Base-by-base conservation (phyloP, 2,888 invertebrate species). In the Dasypogon diadema region DNA sequence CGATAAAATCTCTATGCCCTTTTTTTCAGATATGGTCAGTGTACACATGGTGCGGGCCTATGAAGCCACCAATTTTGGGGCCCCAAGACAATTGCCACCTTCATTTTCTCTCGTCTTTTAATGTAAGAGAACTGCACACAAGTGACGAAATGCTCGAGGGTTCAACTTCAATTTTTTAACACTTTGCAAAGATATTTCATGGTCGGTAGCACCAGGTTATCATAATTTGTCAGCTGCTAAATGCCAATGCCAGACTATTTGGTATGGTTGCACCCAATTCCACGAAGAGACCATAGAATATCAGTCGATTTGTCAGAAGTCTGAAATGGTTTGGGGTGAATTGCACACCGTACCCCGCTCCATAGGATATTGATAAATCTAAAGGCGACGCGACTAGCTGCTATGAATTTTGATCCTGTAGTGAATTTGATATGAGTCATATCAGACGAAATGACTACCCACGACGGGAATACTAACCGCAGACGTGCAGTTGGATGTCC, bases 71-170 rank as follows among this genome's bases (percentile, higher is more conserved):
- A 30, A 30, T 30, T 30, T 30, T 30, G 8, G 8, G 30, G 30
- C 30, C 30, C 30, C 30, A 30, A 30, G 30, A 5, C 30, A 30
- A 3, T 30, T 5, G 4, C 8, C 4, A 30, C 8, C 8, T 30
- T 30, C 3, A 30, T 3, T 30, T 8, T 30, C 8, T 3, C 4
- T 5, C 8, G 30, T 5, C 30, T 8, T 5, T 30, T 8, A 12
- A 12, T 8, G 12, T 12, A n/a, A 6, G n/a, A 42, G 42, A 42
- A 42, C 12, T 12, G n/a, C 42, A 42, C 42, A 42, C 8, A 42
- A 42, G 42, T 42, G 42, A 42, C 42, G 42, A 42, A 42, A 42
- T 42, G 42, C 42, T 42, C 12, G 42, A 42, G 42, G 42, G 42
- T n/a, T 42, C 42, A 12, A 42, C 12, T 42, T 8, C n/a, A 42